phyloP scores from a whole-genome alignment of 2,888 invertebrate genomes.

The Dasysyrphus tricinctus region DNA sequence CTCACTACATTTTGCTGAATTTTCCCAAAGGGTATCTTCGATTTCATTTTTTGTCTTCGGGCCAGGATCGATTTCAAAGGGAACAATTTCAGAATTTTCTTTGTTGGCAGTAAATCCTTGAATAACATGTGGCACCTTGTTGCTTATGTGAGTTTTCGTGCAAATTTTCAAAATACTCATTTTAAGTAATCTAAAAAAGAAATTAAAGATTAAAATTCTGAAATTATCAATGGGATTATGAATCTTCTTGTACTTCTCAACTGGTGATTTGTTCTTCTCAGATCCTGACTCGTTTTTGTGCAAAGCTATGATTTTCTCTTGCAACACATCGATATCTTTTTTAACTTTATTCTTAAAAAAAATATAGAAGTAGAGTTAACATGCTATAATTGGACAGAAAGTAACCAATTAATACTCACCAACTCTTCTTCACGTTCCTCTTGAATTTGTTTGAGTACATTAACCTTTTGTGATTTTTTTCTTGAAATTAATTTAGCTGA shows the following conservation, averaged over 20 bases:
- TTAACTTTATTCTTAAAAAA: slow-evolving; percentile 31
- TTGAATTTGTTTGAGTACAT: slow-evolving; percentile 41
- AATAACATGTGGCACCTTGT: slow-evolving; percentile 35
- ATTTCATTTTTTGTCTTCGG: slow-evolving; percentile 23
- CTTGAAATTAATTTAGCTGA: slow-evolving; percentile 5
- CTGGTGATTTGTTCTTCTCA: slow-evolving; percentile 15
- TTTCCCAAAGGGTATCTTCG: slow-evolving; percentile 45
- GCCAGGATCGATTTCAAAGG: slow-evolving; percentile 46
- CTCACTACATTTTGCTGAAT: slow-evolving; percentile 13
- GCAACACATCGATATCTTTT: slow-evolving; percentile 11
- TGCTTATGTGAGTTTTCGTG: slow-evolving; percentile 46
- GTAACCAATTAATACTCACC: slow-evolving; percentile 7
- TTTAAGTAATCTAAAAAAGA: slow-evolving; percentile 33
- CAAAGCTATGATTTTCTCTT: slow-evolving; percentile 39
- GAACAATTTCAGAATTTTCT: neutral
- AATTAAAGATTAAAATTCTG: neutral
- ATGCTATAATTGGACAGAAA: neutral
- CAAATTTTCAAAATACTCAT: slow-evolving; percentile 30
- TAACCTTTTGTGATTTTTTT: slow-evolving; percentile 34
- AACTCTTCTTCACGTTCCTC: slow-evolving; percentile 34
- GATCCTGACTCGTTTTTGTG: slow-evolving; percentile 5
- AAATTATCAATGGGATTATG: neutral
- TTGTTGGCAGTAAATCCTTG: slow-evolving; percentile 46
- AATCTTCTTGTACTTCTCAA: slow-evolving; percentile 26
- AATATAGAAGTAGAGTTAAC: neutral